These are phyloP conservation scores for Orgyia antiqua DNA, from an alignment of 2,888 invertebrate genomes.

Conservation along the genomic window DNA sequence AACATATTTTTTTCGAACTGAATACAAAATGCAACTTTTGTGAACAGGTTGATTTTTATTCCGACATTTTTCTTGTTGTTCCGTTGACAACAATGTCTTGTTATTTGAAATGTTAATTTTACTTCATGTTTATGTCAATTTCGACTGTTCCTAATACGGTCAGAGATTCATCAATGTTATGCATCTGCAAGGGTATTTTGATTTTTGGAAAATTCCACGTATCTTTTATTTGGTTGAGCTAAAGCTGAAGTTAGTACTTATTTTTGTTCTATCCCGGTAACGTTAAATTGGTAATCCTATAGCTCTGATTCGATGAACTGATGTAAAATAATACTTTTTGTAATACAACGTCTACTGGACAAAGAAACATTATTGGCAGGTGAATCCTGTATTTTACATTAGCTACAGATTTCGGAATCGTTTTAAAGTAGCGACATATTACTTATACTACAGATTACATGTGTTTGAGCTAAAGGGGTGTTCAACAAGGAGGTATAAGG, in stretches of 20 bases:
- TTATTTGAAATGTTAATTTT: slow-evolving; percentile 71
- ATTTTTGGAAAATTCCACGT: background rate
- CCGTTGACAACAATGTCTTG: slow-evolving; percentile 57
- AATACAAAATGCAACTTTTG: slow-evolving; percentile 42
- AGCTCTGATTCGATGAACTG: slow-evolving; percentile 57
- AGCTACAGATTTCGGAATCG: slow-evolving; percentile 42
- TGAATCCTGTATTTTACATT: slow-evolving; percentile 66
- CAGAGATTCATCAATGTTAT: slow-evolving; percentile 66
- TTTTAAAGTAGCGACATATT: slow-evolving; percentile 36
- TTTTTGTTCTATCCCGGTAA: slow-evolving; percentile 4
- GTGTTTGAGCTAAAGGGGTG: slow-evolving; percentile 14
- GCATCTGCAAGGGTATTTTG: slow-evolving; percentile 27
- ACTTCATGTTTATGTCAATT: slow-evolving; percentile 61
- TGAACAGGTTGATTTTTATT: slow-evolving; percentile 49
- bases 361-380: slow-evolving; percentile 66
- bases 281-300: slow-evolving; percentile 28
- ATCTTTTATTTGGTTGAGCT: background rate
- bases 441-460: slow-evolving; percentile 23
- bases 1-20: slow-evolving; percentile 32
- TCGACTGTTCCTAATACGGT: slow-evolving; percentile 60
- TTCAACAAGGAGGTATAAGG: slow-evolving; percentile 8
- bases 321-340: slow-evolving; percentile 57
- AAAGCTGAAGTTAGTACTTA: slow-evolving; percentile 4
- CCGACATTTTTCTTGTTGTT: slow-evolving; percentile 34
- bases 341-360: slow-evolving; percentile 46